A percentile compares a stretch with the other conserved stretches of the same genome.
Conservation (phyloP, 2,797 vertebrate genomes). For the Enteromius paludinosus region DNA sequence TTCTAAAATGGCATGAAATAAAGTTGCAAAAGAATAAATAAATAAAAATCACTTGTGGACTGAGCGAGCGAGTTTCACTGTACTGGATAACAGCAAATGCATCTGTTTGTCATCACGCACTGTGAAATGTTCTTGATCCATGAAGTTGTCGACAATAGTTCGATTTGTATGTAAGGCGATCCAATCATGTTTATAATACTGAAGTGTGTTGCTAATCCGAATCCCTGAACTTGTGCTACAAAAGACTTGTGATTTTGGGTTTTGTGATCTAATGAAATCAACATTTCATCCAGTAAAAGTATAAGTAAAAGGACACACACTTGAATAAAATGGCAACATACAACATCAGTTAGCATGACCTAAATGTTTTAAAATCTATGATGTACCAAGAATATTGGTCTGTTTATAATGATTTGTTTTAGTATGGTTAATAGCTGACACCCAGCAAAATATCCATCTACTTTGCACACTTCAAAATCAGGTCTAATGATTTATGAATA, state of each 20-base stretch:
- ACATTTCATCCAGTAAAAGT: not conserved
- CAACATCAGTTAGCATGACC: not conserved
- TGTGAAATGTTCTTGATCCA: not conserved
- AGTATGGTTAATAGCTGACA: too few relatives aligned
- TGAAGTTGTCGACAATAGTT: not conserved
- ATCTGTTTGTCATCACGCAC: not conserved
- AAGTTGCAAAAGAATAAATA: constrained; percentile 1
- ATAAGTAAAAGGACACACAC: not conserved
- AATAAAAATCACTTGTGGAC: not conserved
- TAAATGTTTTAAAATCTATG: not conserved
- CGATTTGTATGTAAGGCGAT: not conserved
- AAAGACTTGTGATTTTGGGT: not conserved
- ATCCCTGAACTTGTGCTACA: not conserved
- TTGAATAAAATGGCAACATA: not conserved
- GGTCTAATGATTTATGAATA: not conserved
- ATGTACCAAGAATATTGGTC: not conserved
- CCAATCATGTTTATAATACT: not conserved
- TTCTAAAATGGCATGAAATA: not conserved
- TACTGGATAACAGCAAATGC: not conserved
- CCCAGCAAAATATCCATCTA: not conserved
- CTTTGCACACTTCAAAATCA: not conserved
- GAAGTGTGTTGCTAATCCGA: not conserved
- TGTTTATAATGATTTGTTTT: not conserved
- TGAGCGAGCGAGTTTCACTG: not conserved
- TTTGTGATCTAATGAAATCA: not conserved